These are phyloP conservation scores for Sisor rabdophorus DNA, from an alignment of 2,113 vertebrate species.

Conservation along the genomic window DNA sequence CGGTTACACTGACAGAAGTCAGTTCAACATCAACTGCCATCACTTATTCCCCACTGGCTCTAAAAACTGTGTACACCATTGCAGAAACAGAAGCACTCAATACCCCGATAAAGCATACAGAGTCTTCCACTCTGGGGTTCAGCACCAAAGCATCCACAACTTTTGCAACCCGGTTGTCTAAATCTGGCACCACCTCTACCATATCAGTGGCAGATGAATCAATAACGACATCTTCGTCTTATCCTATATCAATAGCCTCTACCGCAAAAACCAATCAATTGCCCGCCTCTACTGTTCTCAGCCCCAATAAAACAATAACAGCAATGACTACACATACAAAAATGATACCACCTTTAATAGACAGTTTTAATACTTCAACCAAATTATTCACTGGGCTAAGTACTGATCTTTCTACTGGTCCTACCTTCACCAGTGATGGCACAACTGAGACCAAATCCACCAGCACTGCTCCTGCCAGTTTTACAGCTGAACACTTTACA, in stretches of 20 bases:
- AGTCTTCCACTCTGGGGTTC: constrained; percentile 6
- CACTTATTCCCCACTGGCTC: constrained; percentile 41
- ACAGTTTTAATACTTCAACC: constrained; percentile 28
- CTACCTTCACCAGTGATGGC: constrained; percentile 25
- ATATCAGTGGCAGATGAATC: constrained; percentile 50
- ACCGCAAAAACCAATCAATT: constrained; percentile 36
- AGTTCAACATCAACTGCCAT: constrained; percentile 47
- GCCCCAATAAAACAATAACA: constrained; percentile 35
- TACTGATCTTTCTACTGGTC: constrained; percentile 18
- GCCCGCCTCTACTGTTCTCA: constrained; percentile 14
- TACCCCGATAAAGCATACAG: constrained; percentile 16
- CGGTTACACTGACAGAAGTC: constrained; percentile 46
- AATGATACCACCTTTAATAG: constrained; percentile 29
- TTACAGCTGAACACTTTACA: constrained; percentile 37
- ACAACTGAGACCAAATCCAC: constrained; percentile 52
- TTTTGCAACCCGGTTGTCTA: constrained; percentile 20
- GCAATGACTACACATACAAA: constrained; percentile 44
- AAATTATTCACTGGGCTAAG: constrained; percentile 36
- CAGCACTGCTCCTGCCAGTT: constrained; percentile 35
- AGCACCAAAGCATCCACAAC: constrained; percentile 23
- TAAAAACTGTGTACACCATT: constrained; percentile 15
- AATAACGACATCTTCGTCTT: constrained; percentile 42
- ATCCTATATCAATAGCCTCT: constrained; percentile 18
- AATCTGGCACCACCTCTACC: constrained; percentile 30
- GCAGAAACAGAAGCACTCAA: background rate